Percentiles rank a stretch among this genome's conserved stretches.
phyloP scores from a whole-genome alignment of 64 coral and sea anemone species.

The Pocillopora damicornis region DNA sequence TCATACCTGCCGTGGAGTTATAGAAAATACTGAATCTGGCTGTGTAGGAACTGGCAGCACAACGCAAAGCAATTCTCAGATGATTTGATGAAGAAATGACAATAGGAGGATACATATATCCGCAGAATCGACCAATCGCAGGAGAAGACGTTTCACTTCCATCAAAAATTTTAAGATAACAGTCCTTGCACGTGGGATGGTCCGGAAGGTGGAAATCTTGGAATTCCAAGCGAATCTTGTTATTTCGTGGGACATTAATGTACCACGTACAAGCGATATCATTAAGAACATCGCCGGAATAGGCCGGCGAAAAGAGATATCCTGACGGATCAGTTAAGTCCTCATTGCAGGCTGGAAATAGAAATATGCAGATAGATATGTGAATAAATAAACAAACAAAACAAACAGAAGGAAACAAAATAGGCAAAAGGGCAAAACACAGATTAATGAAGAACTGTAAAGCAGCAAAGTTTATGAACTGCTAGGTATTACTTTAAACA shows the following conservation, averaged over 20 bases:
- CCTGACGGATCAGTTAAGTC: not conserved
- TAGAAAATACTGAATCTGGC: slow-evolving; percentile 1
- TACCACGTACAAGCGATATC: not conserved
- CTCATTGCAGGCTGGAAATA: not conserved
- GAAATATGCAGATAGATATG: not conserved
- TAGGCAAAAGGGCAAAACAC: too few species aligned
- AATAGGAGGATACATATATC: not conserved
- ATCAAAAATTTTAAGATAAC: slow-evolving; percentile 8
- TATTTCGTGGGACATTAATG: not conserved
- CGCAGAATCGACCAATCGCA: not conserved
- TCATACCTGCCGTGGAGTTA: not conserved
- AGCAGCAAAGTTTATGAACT: too few species aligned
- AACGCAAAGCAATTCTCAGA: not conserved
- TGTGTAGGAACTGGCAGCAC: not conserved
- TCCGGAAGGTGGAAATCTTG: not conserved
- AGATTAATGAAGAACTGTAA: too few species aligned
- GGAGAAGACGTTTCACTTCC: not conserved
- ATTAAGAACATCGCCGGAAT: not conserved
- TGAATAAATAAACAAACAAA: too few species aligned
- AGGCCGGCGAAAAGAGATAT: slow-evolving; percentile 1
- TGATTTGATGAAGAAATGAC: not conserved
- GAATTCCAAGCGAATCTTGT: not conserved
- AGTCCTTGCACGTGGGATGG: not conserved
- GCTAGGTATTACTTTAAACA: too few species aligned
- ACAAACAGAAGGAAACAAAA: not conserved